Evolutionary conservation across 1,140 invertebrate genomes (phyloP).

Genomic region (Bombus affinis): DNA sequence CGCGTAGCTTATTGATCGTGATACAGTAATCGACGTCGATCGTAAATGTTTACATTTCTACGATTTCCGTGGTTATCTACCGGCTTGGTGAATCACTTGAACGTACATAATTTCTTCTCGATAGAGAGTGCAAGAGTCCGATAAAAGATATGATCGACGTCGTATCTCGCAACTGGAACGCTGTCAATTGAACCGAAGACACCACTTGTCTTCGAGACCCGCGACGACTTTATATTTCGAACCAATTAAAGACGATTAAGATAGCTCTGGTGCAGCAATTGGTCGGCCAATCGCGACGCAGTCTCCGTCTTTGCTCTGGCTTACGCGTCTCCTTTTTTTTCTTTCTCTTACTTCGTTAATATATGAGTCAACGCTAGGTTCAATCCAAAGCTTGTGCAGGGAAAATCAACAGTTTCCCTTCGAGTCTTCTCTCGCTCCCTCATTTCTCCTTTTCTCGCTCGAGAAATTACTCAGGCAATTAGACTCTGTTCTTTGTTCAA

Average conservation of each 20-base stretch:
- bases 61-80: conserved; percentile 10
- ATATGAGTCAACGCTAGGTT: not conserved
- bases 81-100: conserved; percentile 11
- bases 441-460: not conserved
- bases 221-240: conserved; percentile 69
- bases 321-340: not conserved
- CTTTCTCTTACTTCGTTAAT: not conserved
- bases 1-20: not conserved
- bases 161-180: conserved; percentile 46
- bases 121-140: conserved; percentile 34
- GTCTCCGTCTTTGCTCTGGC: not conserved
- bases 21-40: not conserved
- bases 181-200: conserved; percentile 59
- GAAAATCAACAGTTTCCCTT: not conserved
- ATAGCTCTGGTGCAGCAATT: conserved; percentile 70
- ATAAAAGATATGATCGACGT: conserved; percentile 50
- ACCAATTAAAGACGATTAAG: conserved; percentile 75
- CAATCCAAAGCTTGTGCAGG: not conserved
- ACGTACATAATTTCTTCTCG: not conserved
- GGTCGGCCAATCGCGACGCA: conserved; percentile 52
- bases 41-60: not conserved
- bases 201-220: conserved; percentile 62
- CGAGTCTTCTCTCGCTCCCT: not conserved
- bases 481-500: not conserved
- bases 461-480: not conserved